Conservation (phyloP, 2,888 invertebrate species). For the Hydrotaea diabolus region DNA sequence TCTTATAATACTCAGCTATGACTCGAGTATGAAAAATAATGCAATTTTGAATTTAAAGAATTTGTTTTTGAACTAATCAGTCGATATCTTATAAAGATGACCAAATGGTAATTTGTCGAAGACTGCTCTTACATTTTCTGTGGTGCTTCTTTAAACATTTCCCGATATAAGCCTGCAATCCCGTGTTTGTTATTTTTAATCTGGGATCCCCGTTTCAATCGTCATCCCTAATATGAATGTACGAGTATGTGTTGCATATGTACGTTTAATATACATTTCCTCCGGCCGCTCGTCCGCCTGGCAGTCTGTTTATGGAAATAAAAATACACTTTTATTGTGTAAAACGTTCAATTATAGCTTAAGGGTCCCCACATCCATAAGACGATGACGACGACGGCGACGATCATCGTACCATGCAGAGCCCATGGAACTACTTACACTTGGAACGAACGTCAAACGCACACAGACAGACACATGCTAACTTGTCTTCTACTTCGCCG, state of each 20-base stretch:
- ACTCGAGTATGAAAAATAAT: no score
- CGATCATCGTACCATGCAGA: neutral
- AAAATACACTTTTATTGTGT: constrained; percentile 18
- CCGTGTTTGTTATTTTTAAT: no score
- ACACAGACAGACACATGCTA: neutral
- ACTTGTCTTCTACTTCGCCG: constrained; percentile 43
- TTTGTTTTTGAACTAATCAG: no score
- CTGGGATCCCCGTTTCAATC: no score
- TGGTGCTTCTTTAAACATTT: no score
- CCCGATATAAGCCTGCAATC: no score
- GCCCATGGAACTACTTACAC: constrained; percentile 38
- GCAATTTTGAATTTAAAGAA: no score
- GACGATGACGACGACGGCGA: no score
- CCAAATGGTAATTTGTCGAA: no score
- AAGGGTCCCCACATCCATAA: constrained; percentile 18
- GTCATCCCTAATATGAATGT: neutral
- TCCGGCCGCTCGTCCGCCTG: neutral
- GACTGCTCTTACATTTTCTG: no score
- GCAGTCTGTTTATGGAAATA: constrained; percentile 13
- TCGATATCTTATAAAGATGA: no score
- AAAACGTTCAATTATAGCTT: constrained; percentile 45
- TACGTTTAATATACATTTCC: neutral
- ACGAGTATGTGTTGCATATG: neutral
- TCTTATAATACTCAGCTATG: no score
- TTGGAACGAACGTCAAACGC: constrained; percentile 45